Percentiles rank a stretch among this genome's conserved stretches.
These are phyloP conservation scores for Tanypteryx hageni DNA, from an alignment of 2,888 invertebrate genomes.

Conservation along the genomic window DNA sequence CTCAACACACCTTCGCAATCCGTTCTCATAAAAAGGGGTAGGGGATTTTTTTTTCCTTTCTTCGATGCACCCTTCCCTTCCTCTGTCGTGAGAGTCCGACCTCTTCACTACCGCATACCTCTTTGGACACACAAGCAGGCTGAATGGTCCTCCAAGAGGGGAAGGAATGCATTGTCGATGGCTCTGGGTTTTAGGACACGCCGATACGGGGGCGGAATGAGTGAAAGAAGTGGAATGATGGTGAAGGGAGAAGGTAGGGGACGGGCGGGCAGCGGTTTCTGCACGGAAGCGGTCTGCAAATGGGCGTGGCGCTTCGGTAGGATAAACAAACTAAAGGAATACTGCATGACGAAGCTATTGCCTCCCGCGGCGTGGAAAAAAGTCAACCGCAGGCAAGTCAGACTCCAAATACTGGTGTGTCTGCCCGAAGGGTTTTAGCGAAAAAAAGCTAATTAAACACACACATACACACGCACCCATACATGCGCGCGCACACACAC, in stretches of 20 bases:
- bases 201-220: neutral
- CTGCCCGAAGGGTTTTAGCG: too few species aligned
- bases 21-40: neutral
- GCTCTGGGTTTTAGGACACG: neutral
- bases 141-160: neutral
- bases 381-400: too few species aligned
- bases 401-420: too few species aligned
- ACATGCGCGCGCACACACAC: too few species aligned
- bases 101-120: neutral
- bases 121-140: neutral
- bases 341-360: neutral
- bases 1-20: neutral
- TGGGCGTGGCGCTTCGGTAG: neutral
- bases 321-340: neutral
- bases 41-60: neutral
- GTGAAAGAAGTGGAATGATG: too few species aligned
- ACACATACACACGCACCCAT: too few species aligned
- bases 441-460: too few species aligned
- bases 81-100: neutral
- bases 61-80: neutral
- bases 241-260: too few species aligned
- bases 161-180: neutral
- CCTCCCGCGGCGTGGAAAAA: neutral
- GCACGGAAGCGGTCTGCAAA: slow-evolving; percentile 14
- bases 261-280: neutral